These are phyloP conservation scores for Plagiodera versicolora DNA, from an alignment of 2,888 invertebrate species.

Conservation along the genomic window DNA sequence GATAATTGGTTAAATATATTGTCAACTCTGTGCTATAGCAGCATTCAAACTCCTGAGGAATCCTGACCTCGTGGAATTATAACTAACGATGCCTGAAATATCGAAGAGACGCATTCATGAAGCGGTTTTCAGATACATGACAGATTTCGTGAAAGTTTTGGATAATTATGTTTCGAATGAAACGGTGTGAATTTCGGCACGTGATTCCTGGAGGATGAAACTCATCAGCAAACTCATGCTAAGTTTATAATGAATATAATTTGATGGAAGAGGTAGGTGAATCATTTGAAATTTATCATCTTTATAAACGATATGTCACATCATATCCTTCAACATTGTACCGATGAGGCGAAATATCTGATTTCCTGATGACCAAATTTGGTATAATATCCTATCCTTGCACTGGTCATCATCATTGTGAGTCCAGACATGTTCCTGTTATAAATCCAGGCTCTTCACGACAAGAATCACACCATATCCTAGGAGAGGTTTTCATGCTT, in stretches of 20 bases:
- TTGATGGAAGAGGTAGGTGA: neutral
- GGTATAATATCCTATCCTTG: too few relatives aligned
- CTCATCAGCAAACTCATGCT: neutral
- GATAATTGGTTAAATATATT: slow-evolving; percentile 54
- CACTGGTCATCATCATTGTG: neutral
- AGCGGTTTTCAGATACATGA: slow-evolving; percentile 5
- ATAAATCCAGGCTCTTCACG: neutral
- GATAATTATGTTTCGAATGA: neutral
- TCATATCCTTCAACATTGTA: too few relatives aligned
- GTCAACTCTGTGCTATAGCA: slow-evolving; percentile 44
- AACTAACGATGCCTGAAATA: slow-evolving; percentile 30
- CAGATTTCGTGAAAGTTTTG: slow-evolving; percentile 10
- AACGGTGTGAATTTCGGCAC: neutral
- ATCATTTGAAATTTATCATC: neutral
- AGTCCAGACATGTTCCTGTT: neutral
- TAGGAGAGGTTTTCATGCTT: neutral
- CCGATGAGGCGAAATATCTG: too few relatives aligned
- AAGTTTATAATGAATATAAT: neutral
- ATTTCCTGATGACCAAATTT: too few relatives aligned
- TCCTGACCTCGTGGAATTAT: slow-evolving; percentile 34
- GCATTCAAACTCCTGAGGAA: slow-evolving; percentile 27
- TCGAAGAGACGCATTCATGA: slow-evolving; percentile 20
- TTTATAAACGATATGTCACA: too few relatives aligned
- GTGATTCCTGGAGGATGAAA: neutral
- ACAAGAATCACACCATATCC: neutral